Evolutionary conservation across 2,888 invertebrate species (phyloP), one percentile per base, ranked within the genome.

Genomic region (Eulithis testata): DNA sequence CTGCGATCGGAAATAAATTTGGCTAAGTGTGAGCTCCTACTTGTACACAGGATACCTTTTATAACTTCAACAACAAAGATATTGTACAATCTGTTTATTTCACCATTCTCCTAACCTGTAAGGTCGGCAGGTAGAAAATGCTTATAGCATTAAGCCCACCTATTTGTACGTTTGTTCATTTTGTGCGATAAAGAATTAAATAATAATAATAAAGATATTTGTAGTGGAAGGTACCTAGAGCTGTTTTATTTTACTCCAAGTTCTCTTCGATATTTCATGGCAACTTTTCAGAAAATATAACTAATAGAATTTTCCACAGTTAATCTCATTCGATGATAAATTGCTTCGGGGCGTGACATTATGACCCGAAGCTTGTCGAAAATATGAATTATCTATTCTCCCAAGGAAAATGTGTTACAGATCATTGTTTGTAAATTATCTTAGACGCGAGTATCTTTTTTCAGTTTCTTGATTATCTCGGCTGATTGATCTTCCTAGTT

Each of bases 311-410:
- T 9, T 49, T 49, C 49, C 11, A 49, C 4, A 49, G 21, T 49
- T 49, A 49, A 49, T 49, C 21, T 49, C 21, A 36, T 51, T 31
- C 31, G 51, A 43, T 54, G 54, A 54, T 37, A 54, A 40, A 54
- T 54, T 54, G 11, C 21, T 21, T 21, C 8, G 21, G 49, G 49
- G 11, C 21, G 21, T 49, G 21, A 21, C 21, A 49, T 49, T 49
- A 47, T 47, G 49, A 44, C 31, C 21, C n/a, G 31, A 45, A 55
- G 43, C 44, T 44, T 31, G 31, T 54, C 55, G 27, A 31, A 57
- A 57, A 49, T 47, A 47, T 57, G 47, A 57, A 45, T 45, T 55
- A 55, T 31, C 51, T 31, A 51, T 51, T 54, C 40, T 54, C 14
- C 11, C 43, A 54, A 54, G 43, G 43, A 54, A 54, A 53, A 53